Percentiles rank a stretch among this genome's conserved stretches.
phyloP scores from a whole-genome alignment of 1,140 invertebrate species.

The Drosophila sucinea region DNA sequence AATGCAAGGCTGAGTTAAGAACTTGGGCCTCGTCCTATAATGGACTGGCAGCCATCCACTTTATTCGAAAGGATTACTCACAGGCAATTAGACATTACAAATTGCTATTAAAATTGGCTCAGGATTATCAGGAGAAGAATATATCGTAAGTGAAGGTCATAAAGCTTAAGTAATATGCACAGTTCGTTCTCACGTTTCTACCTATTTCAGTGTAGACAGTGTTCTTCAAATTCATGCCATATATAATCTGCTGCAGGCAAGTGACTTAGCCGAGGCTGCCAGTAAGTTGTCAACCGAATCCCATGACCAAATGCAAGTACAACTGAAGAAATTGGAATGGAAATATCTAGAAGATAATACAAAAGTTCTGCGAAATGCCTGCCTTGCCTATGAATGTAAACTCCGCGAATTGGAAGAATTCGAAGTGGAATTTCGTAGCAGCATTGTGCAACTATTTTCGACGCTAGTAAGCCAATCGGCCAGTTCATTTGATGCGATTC shows the following conservation, averaged over 20 bases:
- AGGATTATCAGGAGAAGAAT: slow-evolving; percentile 58
- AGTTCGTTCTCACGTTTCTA: neutral
- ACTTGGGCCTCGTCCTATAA: slow-evolving; percentile 87
- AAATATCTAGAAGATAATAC: slow-evolving; percentile 84
- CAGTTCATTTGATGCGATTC: slow-evolving; percentile 36
- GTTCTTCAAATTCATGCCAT: slow-evolving; percentile 87
- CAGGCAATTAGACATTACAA: slow-evolving; percentile 87
- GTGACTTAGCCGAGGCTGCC: neutral
- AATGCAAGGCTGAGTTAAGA: slow-evolving; percentile 88
- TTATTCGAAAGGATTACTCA: slow-evolving; percentile 85
- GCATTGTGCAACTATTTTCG: slow-evolving; percentile 33
- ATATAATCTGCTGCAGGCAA: slow-evolving; percentile 85
- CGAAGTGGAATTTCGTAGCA: slow-evolving; percentile 20
- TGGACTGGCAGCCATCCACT: slow-evolving; percentile 86
- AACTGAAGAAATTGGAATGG: slow-evolving; percentile 84
- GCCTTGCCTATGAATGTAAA: slow-evolving; percentile 42
- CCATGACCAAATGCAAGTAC: slow-evolving; percentile 21
- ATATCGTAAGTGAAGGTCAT: slow-evolving; percentile 54
- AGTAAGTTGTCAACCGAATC: slow-evolving; percentile 21
- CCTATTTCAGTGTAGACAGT: slow-evolving; percentile 82
- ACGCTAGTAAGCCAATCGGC: slow-evolving; percentile 34
- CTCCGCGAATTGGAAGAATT: slow-evolving; percentile 25
- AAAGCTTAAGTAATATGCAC: no score
- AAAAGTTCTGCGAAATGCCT: slow-evolving; percentile 39
- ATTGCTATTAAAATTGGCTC: slow-evolving; percentile 83